Percentiles rank a stretch among this genome's conserved stretches.
These are phyloP conservation scores for Drosophila azteca DNA, from an alignment of 1,140 invertebrate species.

Conservation along the genomic window DNA sequence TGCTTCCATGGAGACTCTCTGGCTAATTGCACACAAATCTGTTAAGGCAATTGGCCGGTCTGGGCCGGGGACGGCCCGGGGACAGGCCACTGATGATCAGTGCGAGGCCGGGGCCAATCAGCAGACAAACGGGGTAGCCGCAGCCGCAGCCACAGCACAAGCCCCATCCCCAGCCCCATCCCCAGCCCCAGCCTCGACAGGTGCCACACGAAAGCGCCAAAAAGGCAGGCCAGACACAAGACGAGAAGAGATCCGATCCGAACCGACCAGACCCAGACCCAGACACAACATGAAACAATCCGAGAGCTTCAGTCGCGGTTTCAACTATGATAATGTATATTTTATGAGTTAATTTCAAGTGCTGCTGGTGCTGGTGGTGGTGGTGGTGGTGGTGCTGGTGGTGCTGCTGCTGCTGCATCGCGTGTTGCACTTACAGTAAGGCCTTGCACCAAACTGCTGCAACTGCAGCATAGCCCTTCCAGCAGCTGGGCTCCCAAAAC, in stretches of 20 bases:
- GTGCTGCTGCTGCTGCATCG: constrained; percentile 45
- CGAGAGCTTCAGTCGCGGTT: constrained; percentile 35
- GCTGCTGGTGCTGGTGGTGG: no score
- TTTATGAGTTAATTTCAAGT: constrained; percentile 78
- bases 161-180: constrained; percentile 30
- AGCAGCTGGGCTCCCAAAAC: constrained; percentile 7
- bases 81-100: constrained; percentile 48
- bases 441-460: constrained; percentile 9
- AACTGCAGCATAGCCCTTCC: constrained; percentile 1
- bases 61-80: constrained; percentile 23
- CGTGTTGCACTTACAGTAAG: constrained; percentile 70
- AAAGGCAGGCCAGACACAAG: constrained; percentile 63
- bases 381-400: constrained; percentile 15
- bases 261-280: constrained; percentile 20
- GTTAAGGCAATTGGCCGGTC: constrained; percentile 68
- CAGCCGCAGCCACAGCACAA: no score
- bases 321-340: constrained; percentile 81
- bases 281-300: constrained; percentile 32
- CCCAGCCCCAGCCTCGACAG: constrained; percentile 51
- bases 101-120: constrained; percentile 55
- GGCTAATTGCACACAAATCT: constrained; percentile 80
- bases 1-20: constrained; percentile 55
- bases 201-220: constrained; percentile 77
- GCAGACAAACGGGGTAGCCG: constrained; percentile 8
- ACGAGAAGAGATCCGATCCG: constrained; percentile 16